Conservation (phyloP, 2,888 invertebrate genomes). For the Frankliniella intonsa region DNA sequence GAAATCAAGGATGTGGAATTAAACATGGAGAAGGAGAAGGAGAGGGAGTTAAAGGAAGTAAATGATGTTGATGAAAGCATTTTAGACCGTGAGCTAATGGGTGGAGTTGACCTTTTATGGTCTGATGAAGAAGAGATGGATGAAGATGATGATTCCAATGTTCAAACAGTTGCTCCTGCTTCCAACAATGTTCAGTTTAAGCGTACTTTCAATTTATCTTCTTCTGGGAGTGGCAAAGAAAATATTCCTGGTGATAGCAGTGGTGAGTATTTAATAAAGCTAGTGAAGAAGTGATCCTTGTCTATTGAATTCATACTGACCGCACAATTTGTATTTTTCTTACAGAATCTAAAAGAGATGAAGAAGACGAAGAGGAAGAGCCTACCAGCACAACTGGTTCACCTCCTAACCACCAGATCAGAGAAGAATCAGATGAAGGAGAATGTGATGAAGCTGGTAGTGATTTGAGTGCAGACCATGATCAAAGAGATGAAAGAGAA, state of each 20-base stretch:
- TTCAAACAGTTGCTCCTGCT: neutral
- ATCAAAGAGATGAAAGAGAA: neutral
- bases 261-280: neutral
- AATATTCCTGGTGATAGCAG: constrained; percentile 9
- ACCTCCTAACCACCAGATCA: neutral
- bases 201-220: neutral
- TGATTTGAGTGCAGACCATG: neutral
- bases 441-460: neutral
- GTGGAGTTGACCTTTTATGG: constrained; percentile 11
- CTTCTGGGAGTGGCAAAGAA: neutral
- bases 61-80: constrained; percentile 5
- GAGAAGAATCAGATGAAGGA: neutral
- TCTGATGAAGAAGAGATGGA: constrained; percentile 12
- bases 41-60: neutral
- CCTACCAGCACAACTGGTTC: neutral
- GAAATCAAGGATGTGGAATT: neutral
- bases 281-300: neutral
- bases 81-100: neutral
- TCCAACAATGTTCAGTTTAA: neutral
- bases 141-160: neutral
- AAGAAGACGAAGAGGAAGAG: neutral
- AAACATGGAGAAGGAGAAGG: neutral
- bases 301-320: neutral
- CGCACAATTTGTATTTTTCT: neutral
- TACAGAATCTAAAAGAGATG: neutral